Evolutionary conservation across 2,797 vertebrate species (phyloP), one percentile per base, ranked within the genome.

Genomic region (Eulemur albifrons): DNA sequence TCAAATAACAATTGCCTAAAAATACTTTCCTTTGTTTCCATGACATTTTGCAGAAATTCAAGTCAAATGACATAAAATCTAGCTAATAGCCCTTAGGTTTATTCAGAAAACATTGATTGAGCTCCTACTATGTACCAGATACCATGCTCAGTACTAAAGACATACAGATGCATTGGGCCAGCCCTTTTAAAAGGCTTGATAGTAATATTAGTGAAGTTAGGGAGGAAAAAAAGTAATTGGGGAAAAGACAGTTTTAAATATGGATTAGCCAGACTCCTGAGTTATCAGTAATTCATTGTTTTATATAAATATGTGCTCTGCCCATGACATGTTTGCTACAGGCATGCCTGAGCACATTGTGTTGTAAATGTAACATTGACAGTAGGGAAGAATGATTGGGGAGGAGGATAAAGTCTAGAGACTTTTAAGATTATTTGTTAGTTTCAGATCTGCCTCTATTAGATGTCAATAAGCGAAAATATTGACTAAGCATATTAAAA

Each of bases 1-100:
- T 90, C 76, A 88, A 20, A 72, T 54, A 89, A 20, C 20, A 93
- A 18, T 81, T 96, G 35, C 81, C 67, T 83, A 54, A 76, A 94
- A 91, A 20, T 84, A 35, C 76, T 87, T 85, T 54, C 23, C 38
- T 87, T 61, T 40, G 38, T 89, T 75, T 83, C 72, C 65, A 32
- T 63, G 15, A 75, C 61, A 30, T 35, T 75, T 90, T 54, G 4
- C 76, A 82, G n/a, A 79, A 61, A 83, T 52, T 79, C n/a, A 27
- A 57, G 30, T 67, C 40, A 95, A 61, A 73, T 43, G 50, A 72
- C 76, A n/a, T n/a, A 63, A 94, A 89, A 82, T 48, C 20, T 48
- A 87, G 54, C 48, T 85, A 65, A 59, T 45, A 82, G 21, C n/a
- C 61, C 9, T 75, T 77, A 61, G 2, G 70, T 48, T 90, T 90